Evolutionary conservation across 2,113 vertebrate genomes (phyloP), one percentile per base, ranked within the genome.

Genomic region (Phocoena phocoena): DNA sequence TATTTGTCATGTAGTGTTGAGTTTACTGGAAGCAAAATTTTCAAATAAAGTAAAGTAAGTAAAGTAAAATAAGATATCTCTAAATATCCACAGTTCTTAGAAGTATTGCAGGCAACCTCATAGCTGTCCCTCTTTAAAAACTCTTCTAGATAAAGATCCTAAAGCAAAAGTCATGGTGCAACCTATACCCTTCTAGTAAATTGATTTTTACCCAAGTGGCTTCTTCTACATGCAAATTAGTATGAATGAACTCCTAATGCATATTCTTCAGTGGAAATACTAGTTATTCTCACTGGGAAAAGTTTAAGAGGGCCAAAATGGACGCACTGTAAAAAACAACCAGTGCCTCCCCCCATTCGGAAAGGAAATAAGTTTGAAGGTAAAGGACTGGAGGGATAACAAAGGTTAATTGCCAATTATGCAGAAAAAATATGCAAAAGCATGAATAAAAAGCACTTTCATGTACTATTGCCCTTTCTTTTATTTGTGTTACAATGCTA

Each of bases 321-420:
- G 44, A 96, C 77, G 20, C 9, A 92, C 95, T 90, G 95, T 10
- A 50, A 81, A 44, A 81, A 70, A 44, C 82, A 23, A 71, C 13
- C 38, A 71, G 23, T 53, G 14, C 86, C 36, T 53, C 2, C 5
- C 12, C 58, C 36, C 26, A 58, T 95, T 97, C 12, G 44, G 55
- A 53, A 88, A 76, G 3, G 15, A 92, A 98, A 65, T 53, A 17
- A 93, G 23, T 89, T 62, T 90, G 50, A 38, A 97, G 23, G 26
- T 65, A 98, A 96, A 95, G 10, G 13, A 87, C 85, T 96, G 97
- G 77, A 87, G 25, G 90, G 26, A 13, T 94, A 88, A 92, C 50
- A 50, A 98, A 98, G 60, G 50, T 94, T 98, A 98, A 98, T 98
- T 88, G 65, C 77, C 84, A 98, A 86, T 98, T 98, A 96, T 73